Percentiles rank a stretch among this genome's conserved stretches.
Evolutionary conservation across 2,888 invertebrate genomes (phyloP).

Genomic region (Lysandra coridon): DNA sequence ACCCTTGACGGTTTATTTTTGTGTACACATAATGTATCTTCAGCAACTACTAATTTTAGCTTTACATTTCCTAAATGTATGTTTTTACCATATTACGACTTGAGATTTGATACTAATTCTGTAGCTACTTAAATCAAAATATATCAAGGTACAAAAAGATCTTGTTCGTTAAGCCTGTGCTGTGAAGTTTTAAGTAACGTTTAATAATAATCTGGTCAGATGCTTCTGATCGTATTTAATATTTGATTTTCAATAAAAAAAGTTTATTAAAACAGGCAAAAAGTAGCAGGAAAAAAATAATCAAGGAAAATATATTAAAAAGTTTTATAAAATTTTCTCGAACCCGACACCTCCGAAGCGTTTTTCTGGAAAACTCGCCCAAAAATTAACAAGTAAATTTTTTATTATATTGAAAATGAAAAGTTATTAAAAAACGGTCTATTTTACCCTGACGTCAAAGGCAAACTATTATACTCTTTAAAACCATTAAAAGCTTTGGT

Average conservation of each 20-base stretch:
- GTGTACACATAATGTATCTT: not conserved
- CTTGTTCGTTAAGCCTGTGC: too few relatives aligned
- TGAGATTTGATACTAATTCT: not conserved
- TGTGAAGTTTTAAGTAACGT: too few relatives aligned
- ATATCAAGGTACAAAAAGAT: not conserved
- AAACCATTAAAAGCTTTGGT: not conserved
- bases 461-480: not conserved
- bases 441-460: not conserved
- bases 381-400: not conserved
- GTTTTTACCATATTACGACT: not conserved
- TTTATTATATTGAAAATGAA: not conserved
- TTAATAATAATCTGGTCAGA: not conserved
- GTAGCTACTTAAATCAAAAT: not conserved
- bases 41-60: not conserved
- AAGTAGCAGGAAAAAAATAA: not conserved
- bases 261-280: not conserved
- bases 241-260: not conserved
- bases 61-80: not conserved
- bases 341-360: not conserved
- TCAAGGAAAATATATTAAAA: not conserved
- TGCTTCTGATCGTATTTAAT: not conserved
- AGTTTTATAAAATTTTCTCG: not conserved
- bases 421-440: not conserved
- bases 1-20: conserved; percentile 2
- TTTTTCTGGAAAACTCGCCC: not conserved